A percentile compares a stretch with the other conserved stretches of the same genome.
These are phyloP conservation scores for Thymelicus acteon DNA, from an alignment of 2,888 invertebrate species.

Conservation along the genomic window DNA sequence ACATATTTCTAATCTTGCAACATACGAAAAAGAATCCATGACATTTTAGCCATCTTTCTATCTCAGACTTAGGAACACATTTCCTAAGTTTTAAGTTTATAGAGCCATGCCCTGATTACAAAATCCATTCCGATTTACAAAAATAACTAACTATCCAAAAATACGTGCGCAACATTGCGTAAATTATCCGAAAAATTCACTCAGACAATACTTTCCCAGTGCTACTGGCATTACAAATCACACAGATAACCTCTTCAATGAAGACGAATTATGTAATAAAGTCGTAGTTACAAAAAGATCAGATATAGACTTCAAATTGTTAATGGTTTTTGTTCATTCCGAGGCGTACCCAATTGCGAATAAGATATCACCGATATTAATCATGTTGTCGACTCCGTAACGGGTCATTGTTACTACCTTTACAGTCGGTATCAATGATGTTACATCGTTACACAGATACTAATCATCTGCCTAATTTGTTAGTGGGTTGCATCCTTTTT, in stretches of 20 bases:
- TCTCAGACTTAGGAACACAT: too few species aligned
- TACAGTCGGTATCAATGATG: conserved; percentile 7
- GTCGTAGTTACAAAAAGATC: background rate
- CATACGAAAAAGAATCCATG: too few species aligned
- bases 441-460: conserved; percentile 20
- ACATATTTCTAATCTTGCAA: too few species aligned
- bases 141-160: too few species aligned
- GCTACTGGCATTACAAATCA: background rate
- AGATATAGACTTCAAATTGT: conserved; percentile 1
- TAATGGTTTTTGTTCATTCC: conserved; percentile 1
- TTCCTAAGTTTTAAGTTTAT: too few species aligned
- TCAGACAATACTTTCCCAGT: background rate
- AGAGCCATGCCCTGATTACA: too few species aligned
- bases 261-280: conserved; percentile 3
- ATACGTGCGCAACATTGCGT: too few species aligned
- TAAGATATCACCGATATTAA: conserved; percentile 27
- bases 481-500: background rate
- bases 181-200: background rate
- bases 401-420: conserved; percentile 23
- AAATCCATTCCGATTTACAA: too few species aligned
- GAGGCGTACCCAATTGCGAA: conserved; percentile 23
- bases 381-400: conserved; percentile 32
- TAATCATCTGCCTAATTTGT: conserved; percentile 5
- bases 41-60: too few species aligned
- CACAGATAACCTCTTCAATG: background rate